Conservation (phyloP, 2,113 vertebrate genomes). For the Mohoua ochrocephala region DNA sequence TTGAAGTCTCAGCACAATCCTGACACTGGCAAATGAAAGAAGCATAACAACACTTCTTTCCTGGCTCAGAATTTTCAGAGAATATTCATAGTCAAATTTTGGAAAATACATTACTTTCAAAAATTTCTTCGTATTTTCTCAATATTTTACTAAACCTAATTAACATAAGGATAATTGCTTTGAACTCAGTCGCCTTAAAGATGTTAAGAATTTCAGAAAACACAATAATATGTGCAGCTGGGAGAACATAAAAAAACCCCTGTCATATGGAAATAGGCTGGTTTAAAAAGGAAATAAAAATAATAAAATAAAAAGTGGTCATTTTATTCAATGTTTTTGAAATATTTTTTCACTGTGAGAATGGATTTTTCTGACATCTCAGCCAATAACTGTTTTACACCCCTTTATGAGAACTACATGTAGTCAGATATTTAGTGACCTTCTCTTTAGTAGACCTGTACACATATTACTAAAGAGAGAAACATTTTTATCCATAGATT, state of each 20-base stretch:
- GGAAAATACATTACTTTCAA: not conserved
- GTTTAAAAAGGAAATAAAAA: not conserved
- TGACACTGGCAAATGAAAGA: not conserved
- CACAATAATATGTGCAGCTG: fast-evolving
- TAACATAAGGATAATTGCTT: not conserved
- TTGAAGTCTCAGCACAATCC: not conserved
- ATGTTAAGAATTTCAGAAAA: not conserved
- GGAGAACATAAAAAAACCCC: not conserved
- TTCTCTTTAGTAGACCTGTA: not conserved
- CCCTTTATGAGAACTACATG: not conserved
- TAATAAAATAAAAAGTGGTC: not conserved
- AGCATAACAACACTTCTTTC: not conserved
- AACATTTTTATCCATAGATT: not conserved
- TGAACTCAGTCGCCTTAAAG: not conserved
- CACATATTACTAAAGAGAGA: not conserved
- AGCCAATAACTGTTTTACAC: fast-evolving
- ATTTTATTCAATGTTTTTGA: not conserved
- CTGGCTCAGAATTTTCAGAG: not conserved
- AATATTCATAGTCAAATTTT: not conserved
- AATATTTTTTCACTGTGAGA: not conserved
- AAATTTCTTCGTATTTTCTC: not conserved
- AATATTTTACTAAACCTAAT: not conserved
- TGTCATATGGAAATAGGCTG: not conserved
- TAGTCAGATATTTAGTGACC: not conserved
- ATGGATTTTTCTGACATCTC: not conserved